Percentiles rank a stretch among this genome's conserved stretches.
These are phyloP conservation scores for Bubalus kerabau DNA, from an alignment of 2,113 vertebrate species.

Conservation along the genomic window DNA sequence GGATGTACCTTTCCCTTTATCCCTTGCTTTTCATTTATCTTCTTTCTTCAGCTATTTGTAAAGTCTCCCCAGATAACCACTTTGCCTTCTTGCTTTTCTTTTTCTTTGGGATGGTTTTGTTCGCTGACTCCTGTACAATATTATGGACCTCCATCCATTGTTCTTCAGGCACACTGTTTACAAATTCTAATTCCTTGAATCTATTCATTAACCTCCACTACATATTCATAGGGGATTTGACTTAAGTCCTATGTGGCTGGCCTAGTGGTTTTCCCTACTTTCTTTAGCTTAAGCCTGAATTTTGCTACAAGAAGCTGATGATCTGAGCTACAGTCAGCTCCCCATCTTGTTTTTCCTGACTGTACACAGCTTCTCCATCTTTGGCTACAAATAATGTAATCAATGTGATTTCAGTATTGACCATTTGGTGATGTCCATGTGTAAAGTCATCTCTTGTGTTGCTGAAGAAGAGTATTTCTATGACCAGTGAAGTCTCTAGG, in stretches of 20 bases:
- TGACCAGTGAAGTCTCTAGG: background rate
- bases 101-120: background rate
- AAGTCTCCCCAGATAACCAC: background rate
- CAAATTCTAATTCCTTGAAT: background rate
- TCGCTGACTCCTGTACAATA: background rate
- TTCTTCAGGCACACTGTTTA: background rate
- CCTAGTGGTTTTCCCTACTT: background rate
- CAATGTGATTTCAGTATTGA: background rate
- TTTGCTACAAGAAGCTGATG: background rate
- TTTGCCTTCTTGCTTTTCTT: background rate
- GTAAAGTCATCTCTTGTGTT: background rate
- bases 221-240: background rate
- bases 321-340: background rate
- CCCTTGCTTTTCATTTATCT: background rate
- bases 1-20: background rate
- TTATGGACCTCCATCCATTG: accelerated
- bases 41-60: background rate
- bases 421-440: background rate
- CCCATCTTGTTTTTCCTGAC: background rate
- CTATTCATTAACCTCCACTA: background rate
- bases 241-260: background rate
- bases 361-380: background rate
- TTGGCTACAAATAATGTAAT: background rate
- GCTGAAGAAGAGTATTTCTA: background rate
- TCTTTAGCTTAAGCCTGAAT: background rate